Evolutionary conservation across 2,113 vertebrate species (phyloP).

Genomic region (Albula goreensis): DNA sequence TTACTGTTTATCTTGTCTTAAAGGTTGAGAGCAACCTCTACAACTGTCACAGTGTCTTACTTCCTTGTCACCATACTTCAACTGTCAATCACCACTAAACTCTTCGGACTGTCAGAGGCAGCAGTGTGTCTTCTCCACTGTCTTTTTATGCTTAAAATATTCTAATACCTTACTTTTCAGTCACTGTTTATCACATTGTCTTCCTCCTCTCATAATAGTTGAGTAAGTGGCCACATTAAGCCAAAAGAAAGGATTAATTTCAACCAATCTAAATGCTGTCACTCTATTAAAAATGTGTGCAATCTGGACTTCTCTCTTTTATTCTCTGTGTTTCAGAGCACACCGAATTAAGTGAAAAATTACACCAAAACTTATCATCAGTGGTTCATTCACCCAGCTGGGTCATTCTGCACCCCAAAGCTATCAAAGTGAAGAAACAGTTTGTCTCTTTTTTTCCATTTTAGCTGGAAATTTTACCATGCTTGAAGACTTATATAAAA

Average conservation of each 20-base stretch:
- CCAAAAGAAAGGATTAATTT: conserved; percentile 60
- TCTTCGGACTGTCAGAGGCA: neutral
- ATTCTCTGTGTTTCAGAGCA: conserved; percentile 26
- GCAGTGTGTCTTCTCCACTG: neutral
- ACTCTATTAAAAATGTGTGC: conserved; percentile 61
- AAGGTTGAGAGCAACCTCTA: neutral
- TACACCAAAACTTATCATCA: conserved; percentile 54
- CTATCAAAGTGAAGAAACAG: conserved; percentile 49
- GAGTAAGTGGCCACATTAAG: conserved; percentile 56
- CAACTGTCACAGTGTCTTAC: neutral
- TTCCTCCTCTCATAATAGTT: conserved; percentile 48
- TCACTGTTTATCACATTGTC: conserved; percentile 48
- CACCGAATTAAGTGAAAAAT: conserved; percentile 42
- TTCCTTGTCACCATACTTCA: neutral
- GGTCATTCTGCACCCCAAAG: conserved; percentile 30
- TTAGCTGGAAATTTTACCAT: conserved; percentile 40
- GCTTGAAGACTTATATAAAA: neutral
- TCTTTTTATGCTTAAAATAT: conserved; percentile 31
- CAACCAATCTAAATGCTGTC: conserved; percentile 55
- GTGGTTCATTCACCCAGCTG: conserved; percentile 50
- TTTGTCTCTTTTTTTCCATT: conserved; percentile 46
- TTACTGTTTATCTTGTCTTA: neutral
- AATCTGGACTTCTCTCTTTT: conserved; percentile 55
- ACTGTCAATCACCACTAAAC: neutral
- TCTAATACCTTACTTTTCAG: conserved; percentile 43